Conservation (phyloP, 1,140 invertebrate genomes). For the Caerostris extrusa region DNA sequence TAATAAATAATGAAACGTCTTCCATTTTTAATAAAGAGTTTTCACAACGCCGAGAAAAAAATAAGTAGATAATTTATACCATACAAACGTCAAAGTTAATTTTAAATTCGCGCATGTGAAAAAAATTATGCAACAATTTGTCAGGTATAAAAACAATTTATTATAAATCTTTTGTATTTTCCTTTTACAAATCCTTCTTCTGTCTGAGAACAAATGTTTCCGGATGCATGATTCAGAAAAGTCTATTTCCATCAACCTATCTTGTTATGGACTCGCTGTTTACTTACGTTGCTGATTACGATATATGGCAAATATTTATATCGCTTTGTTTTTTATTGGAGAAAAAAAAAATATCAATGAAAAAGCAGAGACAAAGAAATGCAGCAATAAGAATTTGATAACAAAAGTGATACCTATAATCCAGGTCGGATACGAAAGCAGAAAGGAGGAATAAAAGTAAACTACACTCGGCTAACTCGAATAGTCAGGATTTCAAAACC, state of each 20-base stretch:
- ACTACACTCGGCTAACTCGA: background rate
- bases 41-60: no score
- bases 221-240: background rate
- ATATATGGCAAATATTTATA: background rate
- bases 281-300: background rate
- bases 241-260: background rate
- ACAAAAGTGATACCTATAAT: constrained; percentile 16
- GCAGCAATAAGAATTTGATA: constrained; percentile 17
- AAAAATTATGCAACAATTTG: no score
- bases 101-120: no score
- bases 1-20: no score
- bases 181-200: background rate
- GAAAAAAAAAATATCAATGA: background rate
- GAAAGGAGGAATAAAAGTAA: background rate
- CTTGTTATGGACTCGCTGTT: background rate
- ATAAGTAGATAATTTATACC: no score
- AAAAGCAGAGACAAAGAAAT: background rate
- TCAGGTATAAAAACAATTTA: no score
- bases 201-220: background rate
- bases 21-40: no score
- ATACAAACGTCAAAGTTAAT: no score
- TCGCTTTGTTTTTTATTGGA: background rate
- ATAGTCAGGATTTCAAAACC: background rate
- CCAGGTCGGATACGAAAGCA: background rate
- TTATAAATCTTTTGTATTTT: no score